Evolutionary conservation across 2,888 invertebrate genomes (phyloP), one percentile per base, ranked within the genome.

Genomic region (Orthosia incerta): DNA sequence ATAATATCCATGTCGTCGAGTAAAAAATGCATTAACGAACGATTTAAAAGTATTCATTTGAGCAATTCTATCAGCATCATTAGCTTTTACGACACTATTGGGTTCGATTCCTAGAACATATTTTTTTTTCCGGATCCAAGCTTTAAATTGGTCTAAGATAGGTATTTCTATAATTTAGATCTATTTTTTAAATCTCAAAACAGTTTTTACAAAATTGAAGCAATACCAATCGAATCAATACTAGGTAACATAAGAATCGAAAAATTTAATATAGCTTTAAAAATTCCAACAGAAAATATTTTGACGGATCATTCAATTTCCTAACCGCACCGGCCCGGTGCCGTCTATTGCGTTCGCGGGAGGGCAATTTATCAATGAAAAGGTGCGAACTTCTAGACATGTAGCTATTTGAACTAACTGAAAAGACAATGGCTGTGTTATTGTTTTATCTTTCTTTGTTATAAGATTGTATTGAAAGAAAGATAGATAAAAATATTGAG

Each of bases 301-400:
- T 68, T 57, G 46, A 63, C 63, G n/a, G 50, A 60, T 76, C 68
- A 76, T 72, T 80, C 71, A 68, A 80, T 80, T 80, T 72, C 26
- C 59, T 53, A 51, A 59, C 76, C 59, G 55, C 63, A 62, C 50
- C 26, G 20, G 46, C 26, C 50, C 26, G 20, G 56, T 20, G 50
- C 55, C 61, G 31, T 74, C 26, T 50, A 61, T 60, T 71, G 1
- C 15, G 15, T 61, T 39, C 83, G 55, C 75, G 20, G 15, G 81
- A 63, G 81, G 63, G 71, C 71, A 56, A 83, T 83, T 83, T 79
- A 81, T 83, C 83, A 83, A 73, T 57, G 26, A 48, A 59, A 66
- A 72, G 65, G 71, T 80, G 59, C 12, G 3, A 71, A 79, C 64
- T 78, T 81, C 63, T 61, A 59, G 68, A 67, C 74, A n/a, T 59